Base-by-base conservation (phyloP, 37 sponge, comb jelly and placozoan species). In the Haliclona indistincta region DNA sequence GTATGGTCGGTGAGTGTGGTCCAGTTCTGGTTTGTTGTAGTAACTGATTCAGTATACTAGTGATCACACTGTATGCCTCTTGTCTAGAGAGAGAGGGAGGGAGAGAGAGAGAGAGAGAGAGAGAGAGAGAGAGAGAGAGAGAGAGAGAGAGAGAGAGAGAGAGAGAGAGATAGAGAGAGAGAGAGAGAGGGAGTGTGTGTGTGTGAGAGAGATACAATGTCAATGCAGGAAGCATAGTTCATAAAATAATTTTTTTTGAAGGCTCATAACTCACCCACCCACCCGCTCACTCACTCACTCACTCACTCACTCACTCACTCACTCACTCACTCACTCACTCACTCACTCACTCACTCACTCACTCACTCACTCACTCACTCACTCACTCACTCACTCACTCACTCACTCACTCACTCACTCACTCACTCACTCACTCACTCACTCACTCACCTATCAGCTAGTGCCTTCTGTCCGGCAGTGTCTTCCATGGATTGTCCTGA, bases 401-500 rank as follows among this genome's bases (percentile, higher is more conserved):
- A n/a, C n/a, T n/a, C n/a, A n/a, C n/a, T n/a, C n/a, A n/a, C n/a
- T n/a, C n/a, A n/a, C n/a, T n/a, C n/a, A n/a, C n/a, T n/a, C n/a
- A n/a, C n/a, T n/a, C n/a, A n/a, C n/a, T n/a, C n/a, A n/a, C n/a
- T n/a, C n/a, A n/a, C n/a, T n/a, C n/a, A n/a, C n/a, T n/a, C n/a
- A n/a, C n/a, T n/a, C n/a, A 34, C 51, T 2, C 42, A 86, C 94
- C 94, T 81, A 43, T 81, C 71, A n/a, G 64, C 43, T 63, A 73
- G 86, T 25, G 82, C 87, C 17, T 33, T 56, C 8, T 63, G 64
- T 10, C 91, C 87, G 1, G 56, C 67, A 3, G 53, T 56, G 33
- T 93, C 94, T 38, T 86, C 84, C 17, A 34, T 64, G 41, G 87
- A 87, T 29, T 84, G 84, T n/a, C 84, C 79, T 37, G 61, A 72